phyloP scores from a whole-genome alignment of 2,113 vertebrate genomes.

The Candoia aspera region DNA sequence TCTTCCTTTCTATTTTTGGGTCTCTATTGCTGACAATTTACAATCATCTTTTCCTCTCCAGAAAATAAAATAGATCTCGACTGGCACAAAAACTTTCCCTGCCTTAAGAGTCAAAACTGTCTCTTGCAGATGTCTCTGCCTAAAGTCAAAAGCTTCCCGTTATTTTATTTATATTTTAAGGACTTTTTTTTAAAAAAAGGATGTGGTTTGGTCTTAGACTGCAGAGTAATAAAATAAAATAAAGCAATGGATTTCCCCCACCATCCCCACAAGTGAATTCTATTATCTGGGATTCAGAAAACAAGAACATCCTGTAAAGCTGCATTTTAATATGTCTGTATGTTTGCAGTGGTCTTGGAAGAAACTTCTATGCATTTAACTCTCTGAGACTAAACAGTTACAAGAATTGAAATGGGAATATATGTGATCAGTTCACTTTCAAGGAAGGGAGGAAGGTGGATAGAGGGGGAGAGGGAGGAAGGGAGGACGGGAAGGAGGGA shows the following conservation, averaged over 20 bases:
- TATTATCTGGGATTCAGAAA: conserved; percentile 61
- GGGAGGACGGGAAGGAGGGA: not conserved
- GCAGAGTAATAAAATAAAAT: not conserved
- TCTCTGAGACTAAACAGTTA: conserved; percentile 40
- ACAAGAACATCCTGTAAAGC: conserved; percentile 50
- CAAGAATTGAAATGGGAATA: conserved; percentile 44
- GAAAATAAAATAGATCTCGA: conserved; percentile 84
- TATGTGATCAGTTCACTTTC: not conserved
- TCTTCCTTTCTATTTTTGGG: not conserved
- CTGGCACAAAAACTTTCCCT: conserved; percentile 77
- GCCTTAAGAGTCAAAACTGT: conserved; percentile 72
- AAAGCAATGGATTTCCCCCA: conserved; percentile 6
- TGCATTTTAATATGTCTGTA: conserved; percentile 63
- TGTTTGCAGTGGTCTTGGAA: conserved; percentile 48
- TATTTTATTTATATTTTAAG: not conserved
- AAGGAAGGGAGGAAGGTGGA: not conserved
- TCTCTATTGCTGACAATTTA: conserved; percentile 80
- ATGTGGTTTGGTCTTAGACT: not conserved
- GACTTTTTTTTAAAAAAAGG: conserved; percentile 38
- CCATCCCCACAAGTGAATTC: conserved; percentile 57
- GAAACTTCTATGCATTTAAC: conserved; percentile 36
- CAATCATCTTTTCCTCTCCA: conserved; percentile 79
- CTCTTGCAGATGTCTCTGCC: conserved; percentile 67
- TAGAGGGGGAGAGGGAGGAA: not conserved
- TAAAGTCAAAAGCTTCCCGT: conserved; percentile 65